Evolutionary conservation across 1,140 invertebrate genomes (phyloP), one percentile per base, ranked within the genome.

Genomic region (Drosophila parvula): DNA sequence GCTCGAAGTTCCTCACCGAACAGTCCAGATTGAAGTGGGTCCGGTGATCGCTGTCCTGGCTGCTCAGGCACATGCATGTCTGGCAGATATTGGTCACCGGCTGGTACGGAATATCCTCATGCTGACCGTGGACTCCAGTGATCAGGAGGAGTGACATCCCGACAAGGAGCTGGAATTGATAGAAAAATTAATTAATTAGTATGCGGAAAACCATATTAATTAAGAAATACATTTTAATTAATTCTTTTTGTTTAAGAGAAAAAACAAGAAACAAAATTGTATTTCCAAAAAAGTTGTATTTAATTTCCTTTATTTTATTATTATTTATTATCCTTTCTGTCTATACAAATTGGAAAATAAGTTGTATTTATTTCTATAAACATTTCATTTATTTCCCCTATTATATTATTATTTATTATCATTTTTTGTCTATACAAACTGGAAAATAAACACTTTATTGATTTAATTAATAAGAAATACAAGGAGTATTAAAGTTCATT

Each of bases 21-120:
- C 93, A 94, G 55, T 93, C 89, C 12, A 93, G 57, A 3, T 81
- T 74, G 22, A 78, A 74, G 60, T 91, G 81, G 2, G 63, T 34
- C 1, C 61, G 61, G 22, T 76, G 68, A 30, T 79, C 75, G 12
- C 14, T 71, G 32, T 84, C 88, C 70, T 74, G 68, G n/a, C 44
- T 56, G 38, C 36, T 67, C 27, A 82, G 55, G 38, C 91, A 92
- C 5, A 63, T n/a, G 63, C 91, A 92, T 0, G 74, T 90, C 28
- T 79, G 34, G 62, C 91, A 92, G 10, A 91, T 91, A 14, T 91
- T 68, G 18, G 58, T 28, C 47, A 90, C 88, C 1, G 74, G 53
- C 57, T 92, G 81, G 36, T 92, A 92, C 1, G 90, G 91, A 32
- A 90, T 88, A 16, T 91, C 75, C 69, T 92, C 91, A 32, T 86